A percentile compares a stretch with the other conserved stretches of the same genome.
phyloP scores from a whole-genome alignment of 2,888 invertebrate genomes.

The Cheilosia scutellata region DNA sequence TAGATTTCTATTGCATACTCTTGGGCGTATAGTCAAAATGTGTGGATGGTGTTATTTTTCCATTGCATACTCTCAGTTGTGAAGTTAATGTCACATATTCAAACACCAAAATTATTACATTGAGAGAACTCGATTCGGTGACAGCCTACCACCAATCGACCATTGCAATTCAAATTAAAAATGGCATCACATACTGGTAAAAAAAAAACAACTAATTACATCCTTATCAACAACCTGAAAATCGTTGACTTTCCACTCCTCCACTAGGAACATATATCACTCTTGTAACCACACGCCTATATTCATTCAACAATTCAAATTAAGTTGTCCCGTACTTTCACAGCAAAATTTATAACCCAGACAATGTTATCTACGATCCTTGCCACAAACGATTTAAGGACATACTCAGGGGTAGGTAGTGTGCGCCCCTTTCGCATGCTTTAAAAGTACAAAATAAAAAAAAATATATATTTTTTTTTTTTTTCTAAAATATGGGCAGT shows the following conservation, averaged over 20 bases:
- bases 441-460: constrained; percentile 1
- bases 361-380: constrained; percentile 44
- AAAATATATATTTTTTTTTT: constrained; percentile 48
- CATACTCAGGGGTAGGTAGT: background rate
- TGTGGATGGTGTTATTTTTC: no score
- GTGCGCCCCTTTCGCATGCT: background rate
- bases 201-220: no score
- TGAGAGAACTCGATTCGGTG: no score
- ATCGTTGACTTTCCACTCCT: background rate
- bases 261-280: background rate
- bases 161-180: no score
- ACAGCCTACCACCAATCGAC: no score
- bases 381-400: constrained; percentile 37
- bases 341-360: constrained; percentile 36
- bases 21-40: no score
- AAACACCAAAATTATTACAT: no score
- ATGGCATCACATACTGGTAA: no score
- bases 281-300: background rate
- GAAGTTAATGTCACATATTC: no score
- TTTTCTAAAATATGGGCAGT: constrained; percentile 39
- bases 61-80: no score
- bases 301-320: constrained; percentile 35
- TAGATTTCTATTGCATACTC: no score
- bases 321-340: constrained; percentile 43
- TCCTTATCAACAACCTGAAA: background rate